Conservation (phyloP, 2,888 invertebrate genomes). For the Zelleria hepariella region DNA sequence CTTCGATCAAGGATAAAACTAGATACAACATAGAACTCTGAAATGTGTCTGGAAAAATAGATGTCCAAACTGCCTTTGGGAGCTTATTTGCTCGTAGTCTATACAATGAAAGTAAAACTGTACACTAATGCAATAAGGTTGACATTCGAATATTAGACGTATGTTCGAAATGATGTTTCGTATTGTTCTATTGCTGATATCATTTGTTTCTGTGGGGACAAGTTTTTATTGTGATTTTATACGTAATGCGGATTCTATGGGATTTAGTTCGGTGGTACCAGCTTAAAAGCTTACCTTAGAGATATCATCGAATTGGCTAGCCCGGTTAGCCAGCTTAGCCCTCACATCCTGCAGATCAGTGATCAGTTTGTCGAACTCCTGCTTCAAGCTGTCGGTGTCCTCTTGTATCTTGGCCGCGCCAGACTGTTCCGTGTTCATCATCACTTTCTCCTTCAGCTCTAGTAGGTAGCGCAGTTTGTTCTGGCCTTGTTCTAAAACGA, state of each 20-base stretch:
- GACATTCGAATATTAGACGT: too few species aligned
- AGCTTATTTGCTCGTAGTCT: too few species aligned
- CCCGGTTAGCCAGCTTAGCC: constrained; percentile 80
- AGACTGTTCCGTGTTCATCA: constrained; percentile 91
- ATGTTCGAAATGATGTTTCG: too few species aligned
- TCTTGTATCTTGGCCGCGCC: constrained; percentile 93
- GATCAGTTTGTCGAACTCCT: constrained; percentile 91
- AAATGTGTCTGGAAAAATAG: too few species aligned
- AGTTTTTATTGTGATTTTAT: too few species aligned
- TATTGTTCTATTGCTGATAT: too few species aligned
- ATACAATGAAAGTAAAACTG: too few species aligned
- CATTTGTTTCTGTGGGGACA: too few species aligned
- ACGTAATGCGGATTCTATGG: neutral
- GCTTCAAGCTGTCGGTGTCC: constrained; percentile 89
- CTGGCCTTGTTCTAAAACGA: constrained; percentile 96
- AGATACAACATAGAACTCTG: too few species aligned
- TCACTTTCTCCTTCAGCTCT: constrained; percentile 93
- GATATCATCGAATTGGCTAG: constrained; percentile 87
- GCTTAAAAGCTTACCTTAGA: constrained; percentile 72
- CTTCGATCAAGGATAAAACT: too few species aligned
- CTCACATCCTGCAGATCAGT: constrained; percentile 85
- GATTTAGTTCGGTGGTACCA: neutral
- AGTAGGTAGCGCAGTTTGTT: constrained; percentile 78
- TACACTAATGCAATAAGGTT: too few species aligned
- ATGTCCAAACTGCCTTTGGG: too few species aligned